Evolutionary conservation across 2,888 invertebrate genomes (phyloP).

Genomic region (Aquatica leii): DNA sequence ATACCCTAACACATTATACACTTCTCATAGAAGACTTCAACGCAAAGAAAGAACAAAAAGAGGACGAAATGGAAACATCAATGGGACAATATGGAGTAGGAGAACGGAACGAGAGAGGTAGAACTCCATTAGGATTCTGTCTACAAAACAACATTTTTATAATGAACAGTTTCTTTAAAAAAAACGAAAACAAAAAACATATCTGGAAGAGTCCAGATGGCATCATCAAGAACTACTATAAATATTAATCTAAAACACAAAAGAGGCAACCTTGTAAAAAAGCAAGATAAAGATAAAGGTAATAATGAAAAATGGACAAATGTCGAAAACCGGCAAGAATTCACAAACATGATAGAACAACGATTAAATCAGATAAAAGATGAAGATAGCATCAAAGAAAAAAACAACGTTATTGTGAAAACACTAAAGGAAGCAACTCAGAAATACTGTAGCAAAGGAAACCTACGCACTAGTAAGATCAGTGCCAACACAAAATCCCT

Average conservation of each 20-base stretch:
- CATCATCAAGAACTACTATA: slow-evolving; percentile 5
- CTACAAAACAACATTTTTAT: slow-evolving; percentile 9
- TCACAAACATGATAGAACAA: neutral
- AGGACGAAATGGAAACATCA: slow-evolving; percentile 8
- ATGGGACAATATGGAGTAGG: slow-evolving; percentile 8
- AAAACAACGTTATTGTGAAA: too few relatives aligned
- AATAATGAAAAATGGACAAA: slow-evolving; percentile 1
- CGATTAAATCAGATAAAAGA: too few relatives aligned
- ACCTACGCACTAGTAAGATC: too few relatives aligned
- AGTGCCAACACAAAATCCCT: too few relatives aligned
- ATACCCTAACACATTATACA: too few relatives aligned
- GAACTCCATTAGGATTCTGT: slow-evolving; percentile 3
- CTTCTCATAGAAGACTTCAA: too few relatives aligned
- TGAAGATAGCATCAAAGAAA: too few relatives aligned
- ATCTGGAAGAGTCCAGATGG: slow-evolving; percentile 10
- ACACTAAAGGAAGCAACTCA: too few relatives aligned
- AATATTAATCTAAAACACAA: slow-evolving; percentile 1
- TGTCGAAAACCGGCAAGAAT: slow-evolving; percentile 3
- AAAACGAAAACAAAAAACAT: slow-evolving; percentile 1
- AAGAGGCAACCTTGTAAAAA: slow-evolving; percentile 3
- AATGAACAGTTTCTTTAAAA: slow-evolving; percentile 15
- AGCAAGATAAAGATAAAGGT: neutral
- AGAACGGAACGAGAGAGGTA: slow-evolving; percentile 10
- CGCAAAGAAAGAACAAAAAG: too few relatives aligned
- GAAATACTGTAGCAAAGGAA: too few relatives aligned